Evolutionary conservation across 2,797 vertebrate genomes (phyloP), one percentile per base, ranked within the genome.

Genomic region (Cichlasoma orientale): DNA sequence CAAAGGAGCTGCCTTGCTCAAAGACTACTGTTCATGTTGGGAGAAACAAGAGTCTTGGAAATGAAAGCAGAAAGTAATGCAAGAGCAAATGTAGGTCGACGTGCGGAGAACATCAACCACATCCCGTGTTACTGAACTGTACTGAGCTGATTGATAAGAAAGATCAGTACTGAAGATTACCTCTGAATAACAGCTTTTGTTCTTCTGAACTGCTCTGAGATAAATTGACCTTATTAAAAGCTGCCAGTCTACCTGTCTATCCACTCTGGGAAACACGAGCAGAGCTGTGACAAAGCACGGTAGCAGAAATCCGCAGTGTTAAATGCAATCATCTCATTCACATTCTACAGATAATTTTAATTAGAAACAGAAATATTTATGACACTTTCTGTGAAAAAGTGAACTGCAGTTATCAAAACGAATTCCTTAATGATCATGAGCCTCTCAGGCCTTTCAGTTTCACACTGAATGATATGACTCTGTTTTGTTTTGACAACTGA

Each of bases 1-100:
- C 72, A 86, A 86, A 88, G 61, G 77, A 74, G 36, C 53, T 69
- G 73, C 44, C 72, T 77, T 81, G 78, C 87, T 83, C 57, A 63
- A 80, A 78, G 41, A 21, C 71, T 21, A 38, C 50, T 25, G 71
- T 63, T 68, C 58, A 81, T 55, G 75, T 55, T 23, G 18, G 16
- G 27, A 63, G 78, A 77, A 80, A 90, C 63, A 19, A 77, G 84
- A 47, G 23, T 41, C 10, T 66, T 38, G 38, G 61, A 47, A 66
- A 66, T 47, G 16, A 47, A 66, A 61, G 41, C 21, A 54, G 11
- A 54, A 54, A 54, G 53, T 54, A 54, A 23, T 23, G 53, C 21
- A 10, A 52, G 61, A 56, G 29, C 52, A 80, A 82, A 66, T 66
- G 9, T 44, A 44, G 25, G 4, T 66, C 38, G 27, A 19, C 16